Evolutionary conservation across 2,797 vertebrate species (phyloP).

Genomic region (Antrozous pallidus): DNA sequence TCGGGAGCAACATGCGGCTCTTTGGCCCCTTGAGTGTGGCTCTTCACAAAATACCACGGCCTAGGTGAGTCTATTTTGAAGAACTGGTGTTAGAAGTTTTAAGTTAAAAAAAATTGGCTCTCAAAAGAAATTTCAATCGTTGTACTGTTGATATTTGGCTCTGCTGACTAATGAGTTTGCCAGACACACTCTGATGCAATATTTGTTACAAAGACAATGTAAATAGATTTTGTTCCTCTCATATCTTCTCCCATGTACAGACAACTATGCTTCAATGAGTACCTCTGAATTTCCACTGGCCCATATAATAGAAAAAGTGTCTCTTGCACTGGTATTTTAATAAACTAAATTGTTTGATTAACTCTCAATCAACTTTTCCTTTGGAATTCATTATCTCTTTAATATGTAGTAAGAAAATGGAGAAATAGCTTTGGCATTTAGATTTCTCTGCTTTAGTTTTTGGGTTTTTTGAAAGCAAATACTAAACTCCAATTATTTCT

Average conservation of each 20-base stretch:
- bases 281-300: not conserved
- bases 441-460: not conserved
- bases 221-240: not conserved
- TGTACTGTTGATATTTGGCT: too few species aligned
- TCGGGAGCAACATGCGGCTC: too few species aligned
- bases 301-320: not conserved
- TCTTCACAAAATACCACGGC: too few species aligned
- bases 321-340: not conserved
- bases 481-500: not conserved
- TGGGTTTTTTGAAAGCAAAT: not conserved
- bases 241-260: not conserved
- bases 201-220: not conserved
- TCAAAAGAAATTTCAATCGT: too few species aligned
- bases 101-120: too few species aligned
- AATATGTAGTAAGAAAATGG: not conserved
- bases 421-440: constrained; percentile 3
- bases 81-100: too few species aligned
- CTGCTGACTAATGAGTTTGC: too few species aligned
- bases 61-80: too few species aligned
- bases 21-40: too few species aligned
- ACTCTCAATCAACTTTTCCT: not conserved
- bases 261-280: not conserved
- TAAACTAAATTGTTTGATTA: constrained; percentile 20
- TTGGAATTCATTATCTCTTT: constrained; percentile 6
- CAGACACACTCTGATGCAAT: not conserved